Base-by-base conservation (phyloP, 2,113 vertebrate species). In the Paramormyrops kingsleyae region DNA sequence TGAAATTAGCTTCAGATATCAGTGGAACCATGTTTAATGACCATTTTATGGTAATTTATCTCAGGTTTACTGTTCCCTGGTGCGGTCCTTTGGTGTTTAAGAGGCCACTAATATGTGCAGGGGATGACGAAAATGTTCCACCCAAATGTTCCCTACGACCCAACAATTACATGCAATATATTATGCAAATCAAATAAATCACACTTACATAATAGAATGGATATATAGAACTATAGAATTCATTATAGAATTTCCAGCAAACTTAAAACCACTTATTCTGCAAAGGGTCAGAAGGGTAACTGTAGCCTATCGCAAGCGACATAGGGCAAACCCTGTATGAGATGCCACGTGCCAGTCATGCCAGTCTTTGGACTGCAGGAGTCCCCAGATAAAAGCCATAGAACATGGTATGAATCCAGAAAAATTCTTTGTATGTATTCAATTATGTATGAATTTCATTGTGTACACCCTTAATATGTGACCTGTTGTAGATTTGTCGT, bases 31-130 rank as follows among this genome's bases (percentile, higher is more conserved):
- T 56, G 49, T 87, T 87, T 53, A n/a, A 87, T 53, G 31, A 13
- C 50, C 17, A 15, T 53, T 87, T 53, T 56, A 87, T 87, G 47
- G 50, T 35, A 8, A 53, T 87, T 39, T 39, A 87, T 56, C n/a
- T 27, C 15, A 27, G 85, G 85, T 53, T 87, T 35, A 53, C 47
- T 87, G 85, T 52, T 86, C 84, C 47, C 84, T 86, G n/a, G n/a
- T 87, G 85, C 4, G 21, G 31, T 5, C 5, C 50, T 53, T 35
- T 9, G 47, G 47, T 10, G n/a, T 87, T 56, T 87, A 87, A 87
- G 49, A 56, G 85, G 31, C 47, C 49, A 31, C 21, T 35, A 27
- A 50, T 31, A 44, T 83, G 77, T 83, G 77, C 15, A 17, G 44
- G 39, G 42, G 77, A 44, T 83, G 77, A 44, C 42, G 44, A 27